phyloP scores from a whole-genome alignment of 2,888 invertebrate species.

The Philereme vetulata region DNA sequence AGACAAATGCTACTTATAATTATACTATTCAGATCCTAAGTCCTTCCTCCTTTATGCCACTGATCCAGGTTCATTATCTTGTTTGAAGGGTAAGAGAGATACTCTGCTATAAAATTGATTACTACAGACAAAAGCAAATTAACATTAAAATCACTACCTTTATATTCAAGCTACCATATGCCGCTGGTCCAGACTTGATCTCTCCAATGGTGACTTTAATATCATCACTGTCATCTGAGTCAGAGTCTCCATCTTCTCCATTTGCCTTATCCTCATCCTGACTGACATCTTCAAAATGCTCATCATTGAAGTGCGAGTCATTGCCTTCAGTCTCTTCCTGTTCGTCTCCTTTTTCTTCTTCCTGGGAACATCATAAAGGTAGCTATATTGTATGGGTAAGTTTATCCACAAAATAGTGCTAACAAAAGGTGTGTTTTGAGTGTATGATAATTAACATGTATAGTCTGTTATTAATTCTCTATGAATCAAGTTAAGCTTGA shows the following conservation, averaged over 20 bases:
- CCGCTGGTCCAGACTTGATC: slow-evolving; percentile 89
- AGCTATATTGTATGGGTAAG: too few species aligned
- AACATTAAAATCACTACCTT: slow-evolving; percentile 70
- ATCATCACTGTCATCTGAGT: slow-evolving; percentile 91
- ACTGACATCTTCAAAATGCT: slow-evolving; percentile 76
- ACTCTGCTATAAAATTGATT: too few species aligned
- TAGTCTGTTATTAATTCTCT: too few species aligned
- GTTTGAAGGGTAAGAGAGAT: too few species aligned
- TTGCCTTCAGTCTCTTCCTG: slow-evolving; percentile 75
- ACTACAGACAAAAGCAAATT: neutral
- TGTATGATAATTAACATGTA: too few species aligned
- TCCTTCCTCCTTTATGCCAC: too few species aligned
- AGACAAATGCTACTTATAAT: too few species aligned
- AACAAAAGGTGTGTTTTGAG: too few species aligned
- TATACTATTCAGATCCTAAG: too few species aligned
- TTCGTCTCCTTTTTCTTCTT: slow-evolving; percentile 69
- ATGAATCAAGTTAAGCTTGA: too few species aligned
- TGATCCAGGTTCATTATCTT: too few species aligned
- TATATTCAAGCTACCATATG: slow-evolving; percentile 89
- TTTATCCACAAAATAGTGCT: too few species aligned
- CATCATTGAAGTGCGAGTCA: slow-evolving; percentile 77
- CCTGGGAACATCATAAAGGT: neutral
- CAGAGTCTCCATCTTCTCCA: slow-evolving; percentile 83
- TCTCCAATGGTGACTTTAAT: slow-evolving; percentile 97
- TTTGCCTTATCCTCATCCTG: slow-evolving; percentile 67